These are phyloP conservation scores for Tupaia tana DNA, from an alignment of 2,113 vertebrate species.

Conservation along the genomic window DNA sequence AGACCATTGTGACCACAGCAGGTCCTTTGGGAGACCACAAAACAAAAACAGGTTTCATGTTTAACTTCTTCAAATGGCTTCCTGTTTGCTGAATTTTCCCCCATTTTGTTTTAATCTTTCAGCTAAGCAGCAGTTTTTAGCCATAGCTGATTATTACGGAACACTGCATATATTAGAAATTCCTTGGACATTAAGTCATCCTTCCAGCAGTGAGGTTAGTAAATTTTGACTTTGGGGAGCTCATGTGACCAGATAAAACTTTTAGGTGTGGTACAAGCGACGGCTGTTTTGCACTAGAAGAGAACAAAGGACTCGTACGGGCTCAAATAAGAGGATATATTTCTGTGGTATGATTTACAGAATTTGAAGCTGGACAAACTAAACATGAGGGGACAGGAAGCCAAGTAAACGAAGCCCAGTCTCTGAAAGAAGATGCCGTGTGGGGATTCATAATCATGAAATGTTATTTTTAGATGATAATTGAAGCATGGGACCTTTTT, in stretches of 20 bases:
- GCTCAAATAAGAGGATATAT: background rate
- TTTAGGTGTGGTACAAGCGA: slow-evolving; percentile 26
- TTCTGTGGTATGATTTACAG: background rate
- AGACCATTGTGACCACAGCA: background rate
- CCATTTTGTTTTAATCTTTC: slow-evolving; percentile 73
- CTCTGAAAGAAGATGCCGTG: background rate
- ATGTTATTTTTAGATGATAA: background rate
- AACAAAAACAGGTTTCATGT: background rate
- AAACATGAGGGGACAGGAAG: background rate
- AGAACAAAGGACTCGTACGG: background rate
- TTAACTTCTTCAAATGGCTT: slow-evolving; percentile 17
- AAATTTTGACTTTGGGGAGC: slow-evolving; percentile 43
- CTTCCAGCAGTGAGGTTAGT: slow-evolving; percentile 91
- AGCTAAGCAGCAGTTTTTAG: slow-evolving; percentile 93
- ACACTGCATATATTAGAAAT: slow-evolving; percentile 92
- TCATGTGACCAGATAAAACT: background rate
- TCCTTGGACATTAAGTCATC: slow-evolving; percentile 87
- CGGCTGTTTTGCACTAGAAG: background rate
- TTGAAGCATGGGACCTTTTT: background rate
- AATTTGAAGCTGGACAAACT: background rate
- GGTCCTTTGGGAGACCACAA: background rate
- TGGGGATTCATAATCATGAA: background rate
- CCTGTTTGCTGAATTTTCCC: slow-evolving; percentile 13
- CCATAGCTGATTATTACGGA: slow-evolving; percentile 91
- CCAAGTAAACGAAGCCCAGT: background rate